Evolutionary conservation across 1,140 invertebrate genomes (phyloP), one percentile per base, ranked within the genome.

Genomic region (Pseudachorutes palmiensis): DNA sequence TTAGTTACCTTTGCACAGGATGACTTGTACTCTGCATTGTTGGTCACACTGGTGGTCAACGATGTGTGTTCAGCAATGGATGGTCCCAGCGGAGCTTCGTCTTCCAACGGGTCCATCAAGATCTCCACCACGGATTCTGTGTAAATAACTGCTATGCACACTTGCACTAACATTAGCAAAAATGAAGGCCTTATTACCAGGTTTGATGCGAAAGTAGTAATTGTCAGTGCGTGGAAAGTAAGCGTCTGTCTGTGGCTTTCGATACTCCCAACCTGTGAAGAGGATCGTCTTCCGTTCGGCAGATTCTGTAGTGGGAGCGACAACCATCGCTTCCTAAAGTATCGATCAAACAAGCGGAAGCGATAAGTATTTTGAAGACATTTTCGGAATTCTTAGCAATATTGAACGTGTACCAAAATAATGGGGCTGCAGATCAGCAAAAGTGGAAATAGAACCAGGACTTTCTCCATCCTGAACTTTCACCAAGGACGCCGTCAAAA

Each of bases 201-300:
- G 72, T 62, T 74, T 74, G n/a, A 74, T 70, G 31, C 57, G 67
- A 57, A 72, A 68, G 51, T 74, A 74, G 58, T 74, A 74, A 65
- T 71, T 74, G 3, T 74, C 70, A 1, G 72, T 74, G 2, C 70
- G 62, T 36, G 72, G 72, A 55, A 70, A 74, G 51, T 70, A 71
- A 32, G 67, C 69, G 64, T 74, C 70, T 64, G 71, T 65, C 5
- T 60, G n/a, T 24, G 64, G 59, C 45, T 66, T 62, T 22, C 65
- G 71, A 58, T 64, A 33, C 58, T 67, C 64, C 71, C 71, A 72
- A 28, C 68, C 64, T 28, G 26, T 60, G 33, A 72, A 70, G 1
- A 70, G 55, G 19, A 70, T 65, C 32, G 63, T 48, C 65, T 31
- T 64, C 60, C 31, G n/a, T 62, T 58, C 63, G 30, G 32, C 32